A percentile compares a stretch with the other conserved stretches of the same genome.
These are phyloP conservation scores for Orgyia antiqua DNA, from an alignment of 2,888 invertebrate species.

Conservation along the genomic window DNA sequence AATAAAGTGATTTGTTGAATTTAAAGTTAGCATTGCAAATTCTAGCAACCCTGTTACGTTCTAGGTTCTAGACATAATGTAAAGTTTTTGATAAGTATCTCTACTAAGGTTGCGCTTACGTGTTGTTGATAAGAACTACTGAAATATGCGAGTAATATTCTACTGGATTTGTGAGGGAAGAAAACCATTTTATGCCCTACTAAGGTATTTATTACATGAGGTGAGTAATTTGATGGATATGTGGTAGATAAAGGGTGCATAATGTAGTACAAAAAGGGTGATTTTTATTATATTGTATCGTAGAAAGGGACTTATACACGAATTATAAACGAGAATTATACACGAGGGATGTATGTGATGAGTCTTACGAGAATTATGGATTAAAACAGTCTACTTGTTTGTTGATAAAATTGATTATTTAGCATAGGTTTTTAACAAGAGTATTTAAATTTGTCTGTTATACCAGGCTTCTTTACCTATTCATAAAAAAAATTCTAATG, in stretches of 20 bases:
- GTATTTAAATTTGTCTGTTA: too few relatives aligned
- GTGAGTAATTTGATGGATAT: slow-evolving; percentile 2
- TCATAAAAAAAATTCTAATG: too few relatives aligned
- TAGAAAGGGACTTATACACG: too few relatives aligned
- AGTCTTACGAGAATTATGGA: too few relatives aligned
- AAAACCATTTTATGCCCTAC: slow-evolving; percentile 11
- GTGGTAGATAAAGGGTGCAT: background rate
- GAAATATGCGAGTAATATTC: slow-evolving; percentile 29
- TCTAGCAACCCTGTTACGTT: background rate
- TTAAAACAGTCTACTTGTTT: too few relatives aligned
- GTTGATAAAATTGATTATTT: too few relatives aligned
- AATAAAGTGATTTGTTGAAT: too few relatives aligned
- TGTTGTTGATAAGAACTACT: slow-evolving; percentile 34
- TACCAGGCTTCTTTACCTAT: too few relatives aligned
- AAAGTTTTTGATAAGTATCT: slow-evolving; percentile 36
- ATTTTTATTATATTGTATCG: background rate
- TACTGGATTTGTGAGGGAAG: slow-evolving; percentile 14
- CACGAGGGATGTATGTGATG: too few relatives aligned
- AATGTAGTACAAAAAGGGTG: background rate
- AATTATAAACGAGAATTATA: too few relatives aligned
- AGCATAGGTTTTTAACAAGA: too few relatives aligned
- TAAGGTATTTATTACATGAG: slow-evolving; percentile 5
- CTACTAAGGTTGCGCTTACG: slow-evolving; percentile 39
- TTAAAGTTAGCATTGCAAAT: slow-evolving; percentile 1
- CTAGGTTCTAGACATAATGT: slow-evolving; percentile 7